Evolutionary conservation across 2,888 invertebrate genomes (phyloP).

Genomic region (Coelogynopora nodosa): DNA sequence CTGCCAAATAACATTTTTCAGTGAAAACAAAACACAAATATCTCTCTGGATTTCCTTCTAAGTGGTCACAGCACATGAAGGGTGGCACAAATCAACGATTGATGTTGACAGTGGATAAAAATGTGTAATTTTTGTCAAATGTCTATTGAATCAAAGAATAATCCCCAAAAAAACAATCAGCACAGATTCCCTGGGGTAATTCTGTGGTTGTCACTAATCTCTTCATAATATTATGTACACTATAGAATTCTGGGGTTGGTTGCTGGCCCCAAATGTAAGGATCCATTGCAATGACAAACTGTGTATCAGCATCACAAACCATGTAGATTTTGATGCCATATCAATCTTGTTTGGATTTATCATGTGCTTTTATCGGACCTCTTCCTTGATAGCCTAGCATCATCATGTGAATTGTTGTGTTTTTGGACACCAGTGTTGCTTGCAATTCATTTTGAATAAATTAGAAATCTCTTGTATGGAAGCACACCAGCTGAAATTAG

Average conservation of each 20-base stretch:
- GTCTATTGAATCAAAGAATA: conserved; percentile 28
- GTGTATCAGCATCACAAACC: background rate
- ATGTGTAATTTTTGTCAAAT: conserved; percentile 2
- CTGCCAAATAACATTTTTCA: conserved; percentile 21
- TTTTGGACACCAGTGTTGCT: background rate
- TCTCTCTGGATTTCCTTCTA: background rate
- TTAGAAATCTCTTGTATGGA: background rate
- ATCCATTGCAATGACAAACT: background rate
- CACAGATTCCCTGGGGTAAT: background rate
- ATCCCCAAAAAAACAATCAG: conserved; percentile 13
- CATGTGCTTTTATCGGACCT: background rate
- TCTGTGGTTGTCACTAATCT: background rate
- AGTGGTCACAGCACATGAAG: background rate
- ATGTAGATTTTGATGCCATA: background rate
- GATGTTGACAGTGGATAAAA: background rate
- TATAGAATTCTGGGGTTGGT: background rate
- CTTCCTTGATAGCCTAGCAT: background rate
- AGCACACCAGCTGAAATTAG: too few relatives aligned
- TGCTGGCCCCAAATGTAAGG: background rate
- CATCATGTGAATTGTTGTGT: background rate
- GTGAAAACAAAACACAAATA: background rate
- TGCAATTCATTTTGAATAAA: background rate
- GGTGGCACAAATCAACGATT: conserved; percentile 20
- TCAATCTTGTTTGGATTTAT: background rate
- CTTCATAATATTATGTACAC: background rate